Base-by-base conservation (phyloP, 2,113 vertebrate species). In the Amphiprion percula region DNA sequence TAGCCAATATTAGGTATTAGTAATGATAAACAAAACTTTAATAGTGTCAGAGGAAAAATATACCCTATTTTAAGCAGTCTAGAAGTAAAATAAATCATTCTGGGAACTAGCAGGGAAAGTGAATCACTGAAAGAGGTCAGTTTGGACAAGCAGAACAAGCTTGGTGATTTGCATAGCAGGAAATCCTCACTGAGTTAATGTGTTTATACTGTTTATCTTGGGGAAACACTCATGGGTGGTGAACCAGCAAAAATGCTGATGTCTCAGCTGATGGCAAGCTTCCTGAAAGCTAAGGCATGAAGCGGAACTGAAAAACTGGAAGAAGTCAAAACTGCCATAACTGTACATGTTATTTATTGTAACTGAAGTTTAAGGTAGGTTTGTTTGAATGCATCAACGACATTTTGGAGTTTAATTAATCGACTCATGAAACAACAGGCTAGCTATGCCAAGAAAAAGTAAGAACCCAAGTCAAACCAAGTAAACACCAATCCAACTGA, bases 181-280 rank as follows among this genome's bases (percentile, higher is more conserved):
- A 93, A 87, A 85, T 87, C 44, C 82, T 90, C 16, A 24, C 58
- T 5, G 30, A 46, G 64, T 69, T 82, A 70, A 87, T 78, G 83
- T 77, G 74, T 86, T 91, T 83, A 58, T 37, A 50, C 30, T 10
- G 19, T 28, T 88, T 78, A 86, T 88, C 90, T 86, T 16, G 24
- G 66, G 74, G 85, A 91, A 88, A 91, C 82, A 85, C 44, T 65
- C 50, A 33, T 74, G 75, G 71, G 84, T 61, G 76, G 74, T 55
- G 56, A 89, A 78, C 68, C 21, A 2, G 56, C 16, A 19, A 74
- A 83, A 69, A 39, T 26, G 63, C 64, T 50, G 14, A 63, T 58
- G 49, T 46, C 12, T 74, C 26, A 26, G 77, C 47, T 55, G 50
- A 81, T 12, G 7, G 37, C 49, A 39, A 10, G 17, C 46, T 85